Base-by-base conservation (phyloP, 2,113 vertebrate species). In the Trochalopteron elliotii region DNA sequence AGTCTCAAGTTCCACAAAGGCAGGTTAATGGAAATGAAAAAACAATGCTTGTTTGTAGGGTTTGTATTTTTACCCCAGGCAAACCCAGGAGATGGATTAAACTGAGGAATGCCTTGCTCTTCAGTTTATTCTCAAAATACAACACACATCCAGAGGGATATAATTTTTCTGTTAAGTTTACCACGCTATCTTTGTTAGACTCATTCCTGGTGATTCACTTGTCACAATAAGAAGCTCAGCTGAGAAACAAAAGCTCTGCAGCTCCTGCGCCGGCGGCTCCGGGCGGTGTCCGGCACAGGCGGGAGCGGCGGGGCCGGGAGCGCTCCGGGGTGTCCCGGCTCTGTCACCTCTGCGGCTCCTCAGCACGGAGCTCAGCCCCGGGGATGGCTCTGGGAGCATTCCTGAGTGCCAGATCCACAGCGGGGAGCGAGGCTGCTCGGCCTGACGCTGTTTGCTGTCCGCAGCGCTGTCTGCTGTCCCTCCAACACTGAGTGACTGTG, bases 161-260 rank as follows among this genome's bases (percentile, higher is more conserved):
- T 84, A 68, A 52, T 82, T 71, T 83, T 91, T 83, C 47, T 67
- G 50, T 91, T 59, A 91, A 56, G 80, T 87, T 94, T 96, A 74
- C 1, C 7, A 39, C 9, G 9, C 83, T 90, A 1, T 80, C 84
- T 88, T 57, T 69, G 76, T 90, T 86, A 86, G 68, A n/a, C 55
- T 65, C 12, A 3, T 83, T 93, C 64, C 39, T 5, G 42, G 31
- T 81, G 71, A 71, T 90, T 93, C 95, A 75, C 69, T 89, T 95
- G 84, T 91, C 89, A 80, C 89, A 83, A 12, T 91, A 87, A 82
- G 91, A 87, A 50, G 9, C 53, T 81, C 77, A 37, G 65, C 50
- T 0, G 39, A 64, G 69, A n/a, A n/a, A 23, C 24, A n/a, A 65
- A 56, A 42, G 24, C 6, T 0, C 39, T 0, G 7, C 3, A 3